Percentiles rank a stretch among this genome's conserved stretches.
phyloP scores from a whole-genome alignment of 2,888 invertebrate species.

The Noctuana brunneofusca region DNA sequence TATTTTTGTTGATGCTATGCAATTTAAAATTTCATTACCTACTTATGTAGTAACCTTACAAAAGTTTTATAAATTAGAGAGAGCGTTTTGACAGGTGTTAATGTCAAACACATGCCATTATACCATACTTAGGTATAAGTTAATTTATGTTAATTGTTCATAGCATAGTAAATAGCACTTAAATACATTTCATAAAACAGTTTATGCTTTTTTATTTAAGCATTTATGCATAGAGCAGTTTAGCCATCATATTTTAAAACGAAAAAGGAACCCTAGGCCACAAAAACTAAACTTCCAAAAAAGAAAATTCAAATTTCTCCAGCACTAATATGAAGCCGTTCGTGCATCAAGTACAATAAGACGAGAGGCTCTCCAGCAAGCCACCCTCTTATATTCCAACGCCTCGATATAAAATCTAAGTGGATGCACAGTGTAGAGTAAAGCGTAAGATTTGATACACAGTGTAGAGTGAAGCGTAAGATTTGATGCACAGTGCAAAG shows the following conservation, averaged over 20 bases:
- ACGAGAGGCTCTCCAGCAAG: slow-evolving; percentile 15
- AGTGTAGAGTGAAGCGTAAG: slow-evolving; percentile 16
- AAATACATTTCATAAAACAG: background rate
- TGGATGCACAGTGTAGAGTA: slow-evolving; percentile 15
- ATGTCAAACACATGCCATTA: too few relatives aligned
- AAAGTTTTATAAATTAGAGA: too few relatives aligned
- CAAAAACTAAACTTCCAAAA: slow-evolving; percentile 5
- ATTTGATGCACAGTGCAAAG: slow-evolving; percentile 14
- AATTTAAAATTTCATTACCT: too few relatives aligned
- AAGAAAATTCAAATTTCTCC: slow-evolving; percentile 12
- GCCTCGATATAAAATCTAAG: slow-evolving; percentile 26
- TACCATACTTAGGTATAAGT: too few relatives aligned
- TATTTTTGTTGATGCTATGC: too few relatives aligned
- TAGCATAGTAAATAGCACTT: background rate
- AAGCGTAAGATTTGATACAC: slow-evolving; percentile 14
- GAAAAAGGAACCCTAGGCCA: background rate
- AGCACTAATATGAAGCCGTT: slow-evolving; percentile 26
- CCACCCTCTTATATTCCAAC: slow-evolving; percentile 27
- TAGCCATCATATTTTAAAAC: background rate
- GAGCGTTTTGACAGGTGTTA: too few relatives aligned
- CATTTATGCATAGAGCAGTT: background rate
- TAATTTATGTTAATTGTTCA: background rate
- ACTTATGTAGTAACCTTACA: too few relatives aligned
- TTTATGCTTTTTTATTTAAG: too few relatives aligned
- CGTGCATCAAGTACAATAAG: slow-evolving; percentile 27